These are phyloP conservation scores for Cydia fagiglandana DNA, from an alignment of 1,140 invertebrate species.

Conservation along the genomic window DNA sequence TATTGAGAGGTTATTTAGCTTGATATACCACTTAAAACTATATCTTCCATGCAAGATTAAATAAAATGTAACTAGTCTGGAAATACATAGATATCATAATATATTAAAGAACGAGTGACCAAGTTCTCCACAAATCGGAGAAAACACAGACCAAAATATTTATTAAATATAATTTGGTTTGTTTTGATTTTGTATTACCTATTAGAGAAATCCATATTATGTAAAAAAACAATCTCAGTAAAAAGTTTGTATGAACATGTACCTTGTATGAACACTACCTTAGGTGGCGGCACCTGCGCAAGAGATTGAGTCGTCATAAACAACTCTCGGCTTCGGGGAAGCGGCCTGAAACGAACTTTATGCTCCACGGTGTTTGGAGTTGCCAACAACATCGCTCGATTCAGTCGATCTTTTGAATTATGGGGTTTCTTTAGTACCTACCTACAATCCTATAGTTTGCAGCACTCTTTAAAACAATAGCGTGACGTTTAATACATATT, in stretches of 20 bases:
- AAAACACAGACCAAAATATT: too few relatives aligned
- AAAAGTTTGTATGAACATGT: neutral
- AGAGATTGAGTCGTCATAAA: constrained; percentile 42
- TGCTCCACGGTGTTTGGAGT: neutral
- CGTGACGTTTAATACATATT: too few relatives aligned
- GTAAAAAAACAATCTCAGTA: neutral
- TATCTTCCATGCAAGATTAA: too few relatives aligned
- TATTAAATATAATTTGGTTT: too few relatives aligned
- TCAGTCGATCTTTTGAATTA: neutral
- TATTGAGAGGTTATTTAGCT: neutral
- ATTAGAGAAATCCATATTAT: too few relatives aligned
- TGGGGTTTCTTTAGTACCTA: neutral
- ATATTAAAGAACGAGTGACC: too few relatives aligned
- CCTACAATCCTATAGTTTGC: too few relatives aligned
- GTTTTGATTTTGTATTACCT: too few relatives aligned
- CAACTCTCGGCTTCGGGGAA: constrained; percentile 30
- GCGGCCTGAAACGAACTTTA: constrained; percentile 17
- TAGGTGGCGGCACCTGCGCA: constrained; percentile 34
- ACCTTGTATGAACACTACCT: neutral
- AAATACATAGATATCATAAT: too few relatives aligned
- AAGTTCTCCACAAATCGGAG: too few relatives aligned
- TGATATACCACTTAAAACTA: neutral
- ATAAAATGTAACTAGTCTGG: too few relatives aligned
- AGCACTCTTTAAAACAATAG: too few relatives aligned
- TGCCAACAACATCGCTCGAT: neutral